Conservation (phyloP, 2,797 vertebrate genomes). For the Acrossocheilus fasciatus region DNA sequence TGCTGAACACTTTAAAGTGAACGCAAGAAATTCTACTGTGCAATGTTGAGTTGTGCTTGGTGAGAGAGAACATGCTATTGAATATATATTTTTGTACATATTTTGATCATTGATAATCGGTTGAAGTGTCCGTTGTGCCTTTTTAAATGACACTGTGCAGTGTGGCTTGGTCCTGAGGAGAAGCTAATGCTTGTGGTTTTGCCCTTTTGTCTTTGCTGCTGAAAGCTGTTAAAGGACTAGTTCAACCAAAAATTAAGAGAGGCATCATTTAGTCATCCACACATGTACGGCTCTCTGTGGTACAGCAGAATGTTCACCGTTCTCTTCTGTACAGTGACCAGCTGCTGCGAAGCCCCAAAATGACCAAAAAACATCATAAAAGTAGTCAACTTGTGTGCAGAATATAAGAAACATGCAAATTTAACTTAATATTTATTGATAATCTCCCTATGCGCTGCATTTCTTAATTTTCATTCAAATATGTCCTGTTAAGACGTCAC, state of each 20-base stretch:
- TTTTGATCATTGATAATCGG: conserved; percentile 51
- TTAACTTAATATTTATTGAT: background rate
- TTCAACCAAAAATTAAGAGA: background rate
- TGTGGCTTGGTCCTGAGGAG: conserved; percentile 56
- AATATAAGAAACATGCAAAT: background rate
- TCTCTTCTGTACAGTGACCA: background rate
- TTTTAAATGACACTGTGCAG: conserved; percentile 54
- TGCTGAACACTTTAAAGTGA: conserved; percentile 62
- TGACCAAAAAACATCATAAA: background rate
- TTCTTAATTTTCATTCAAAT: background rate
- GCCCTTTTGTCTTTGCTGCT: conserved; percentile 64
- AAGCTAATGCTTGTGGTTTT: conserved; percentile 54
- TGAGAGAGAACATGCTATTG: conserved; percentile 63
- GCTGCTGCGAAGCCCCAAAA: background rate
- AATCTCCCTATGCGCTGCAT: background rate
- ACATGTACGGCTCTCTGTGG: background rate
- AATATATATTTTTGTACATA: conserved; percentile 67
- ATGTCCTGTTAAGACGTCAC: background rate
- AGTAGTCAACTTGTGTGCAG: background rate
- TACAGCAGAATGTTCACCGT: background rate
- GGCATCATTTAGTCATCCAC: background rate
- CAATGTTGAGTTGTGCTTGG: conserved; percentile 69
- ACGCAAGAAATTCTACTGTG: conserved; percentile 69
- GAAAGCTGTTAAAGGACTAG: conserved; percentile 44
- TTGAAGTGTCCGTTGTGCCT: conserved; percentile 62